A percentile compares a stretch with the other conserved stretches of the same genome.
These are phyloP conservation scores for Lutjanus campechanus DNA, from an alignment of 2,797 vertebrate genomes.

Conservation along the genomic window DNA sequence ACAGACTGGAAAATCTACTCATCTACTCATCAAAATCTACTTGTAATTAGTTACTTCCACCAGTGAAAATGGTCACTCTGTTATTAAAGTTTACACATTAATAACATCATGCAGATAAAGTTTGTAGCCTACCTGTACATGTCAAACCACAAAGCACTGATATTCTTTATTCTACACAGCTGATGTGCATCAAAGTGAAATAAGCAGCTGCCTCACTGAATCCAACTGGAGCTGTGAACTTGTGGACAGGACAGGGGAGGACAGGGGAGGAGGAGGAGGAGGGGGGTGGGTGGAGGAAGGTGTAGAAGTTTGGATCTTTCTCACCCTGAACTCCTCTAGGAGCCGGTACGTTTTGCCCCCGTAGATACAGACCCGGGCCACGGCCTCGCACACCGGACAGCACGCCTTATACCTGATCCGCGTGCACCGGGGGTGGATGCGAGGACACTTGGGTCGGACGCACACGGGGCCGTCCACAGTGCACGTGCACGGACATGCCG, in stretches of 20 bases:
- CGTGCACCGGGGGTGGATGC: slow-evolving; percentile 85
- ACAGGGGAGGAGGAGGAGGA: not conserved
- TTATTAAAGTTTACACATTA: too few species aligned
- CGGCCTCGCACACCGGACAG: slow-evolving; percentile 86
- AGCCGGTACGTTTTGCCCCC: slow-evolving; percentile 82
- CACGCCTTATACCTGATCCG: slow-evolving; percentile 82
- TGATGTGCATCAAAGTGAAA: not conserved
- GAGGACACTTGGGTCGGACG: slow-evolving; percentile 83
- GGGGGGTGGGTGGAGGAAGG: not conserved
- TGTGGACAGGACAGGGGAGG: not conserved
- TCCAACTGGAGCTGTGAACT: not conserved
- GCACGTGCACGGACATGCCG: slow-evolving; percentile 87
- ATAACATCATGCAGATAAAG: too few species aligned
- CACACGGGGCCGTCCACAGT: slow-evolving; percentile 86
- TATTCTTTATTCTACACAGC: not conserved
- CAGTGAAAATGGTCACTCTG: too few species aligned
- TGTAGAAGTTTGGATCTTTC: slow-evolving; percentile 19
- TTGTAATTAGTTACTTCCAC: too few species aligned
- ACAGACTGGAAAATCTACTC: too few species aligned
- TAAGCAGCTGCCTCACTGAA: not conserved
- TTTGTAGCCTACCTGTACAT: not conserved
- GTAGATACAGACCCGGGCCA: slow-evolving; percentile 84
- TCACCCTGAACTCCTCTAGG: slow-evolving; percentile 88
- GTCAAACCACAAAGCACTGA: not conserved
- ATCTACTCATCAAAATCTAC: too few species aligned